Percentiles rank a stretch among this genome's conserved stretches.
These are phyloP conservation scores for Delphinapterus leucas DNA, from an alignment of 2,113 vertebrate genomes.

Conservation along the genomic window DNA sequence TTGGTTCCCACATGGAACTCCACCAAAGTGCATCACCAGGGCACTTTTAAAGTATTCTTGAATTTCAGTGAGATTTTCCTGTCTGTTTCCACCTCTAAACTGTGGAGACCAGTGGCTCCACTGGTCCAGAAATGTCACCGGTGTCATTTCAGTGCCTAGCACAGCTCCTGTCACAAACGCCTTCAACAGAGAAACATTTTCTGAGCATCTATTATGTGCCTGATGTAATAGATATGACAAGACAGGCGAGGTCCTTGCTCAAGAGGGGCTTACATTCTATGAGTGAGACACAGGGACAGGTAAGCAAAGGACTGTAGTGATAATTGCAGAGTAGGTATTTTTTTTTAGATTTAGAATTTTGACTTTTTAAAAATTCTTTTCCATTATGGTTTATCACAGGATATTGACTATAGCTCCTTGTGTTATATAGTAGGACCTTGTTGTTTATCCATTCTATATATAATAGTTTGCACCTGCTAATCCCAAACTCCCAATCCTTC, in stretches of 20 bases:
- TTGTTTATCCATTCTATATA: neutral
- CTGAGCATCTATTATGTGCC: neutral
- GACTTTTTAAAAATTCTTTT: neutral
- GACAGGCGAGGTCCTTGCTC: neutral
- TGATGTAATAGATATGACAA: neutral
- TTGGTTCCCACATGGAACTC: neutral
- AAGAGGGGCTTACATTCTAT: neutral
- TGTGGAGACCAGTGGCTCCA: neutral
- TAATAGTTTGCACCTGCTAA: neutral
- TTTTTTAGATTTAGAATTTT: neutral
- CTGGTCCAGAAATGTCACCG: too few species aligned
- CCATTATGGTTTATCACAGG: neutral
- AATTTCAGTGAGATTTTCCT: neutral
- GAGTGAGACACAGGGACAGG: neutral
- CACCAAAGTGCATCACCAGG: fast-evolving
- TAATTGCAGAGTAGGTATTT: neutral
- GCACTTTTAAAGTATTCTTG: neutral
- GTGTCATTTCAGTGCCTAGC: neutral
- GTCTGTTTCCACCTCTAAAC: neutral
- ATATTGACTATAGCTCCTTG: neutral
- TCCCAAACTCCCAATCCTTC: neutral
- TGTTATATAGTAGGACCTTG: neutral
- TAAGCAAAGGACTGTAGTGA: neutral
- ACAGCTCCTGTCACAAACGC: neutral
- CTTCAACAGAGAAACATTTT: neutral